Evolutionary conservation across 1,140 invertebrate species (phyloP), one percentile per base, ranked within the genome.

Genomic region (Zaprionus nigranus): DNA sequence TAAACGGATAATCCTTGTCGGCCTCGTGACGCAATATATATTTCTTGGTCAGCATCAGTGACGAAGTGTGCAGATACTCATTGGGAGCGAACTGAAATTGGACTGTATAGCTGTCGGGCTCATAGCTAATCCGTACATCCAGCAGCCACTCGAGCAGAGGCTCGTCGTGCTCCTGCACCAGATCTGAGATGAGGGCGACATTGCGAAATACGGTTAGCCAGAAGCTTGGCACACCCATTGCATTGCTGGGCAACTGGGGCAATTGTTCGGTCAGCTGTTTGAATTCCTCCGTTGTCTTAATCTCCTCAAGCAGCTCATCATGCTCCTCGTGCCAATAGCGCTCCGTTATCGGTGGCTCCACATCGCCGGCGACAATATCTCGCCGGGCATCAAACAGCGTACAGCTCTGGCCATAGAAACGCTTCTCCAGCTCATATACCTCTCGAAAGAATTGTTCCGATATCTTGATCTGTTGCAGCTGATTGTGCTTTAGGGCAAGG

Each of bases 131-230:
- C 94, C 96, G 97, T 65, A 99, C 96, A 93, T 99, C 98, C 82
- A 94, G 94, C 68, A 99, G 94, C 94, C 97, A 96, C 91, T 98
- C 96, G 3, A 99, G 93, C 91, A 99, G 98, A 2, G 98, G 97
- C 91, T 98, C 97, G 94, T 99, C 99, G 91, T 98, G 96, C 78
- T 98, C 97, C 91, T 98, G 96, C 65, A 98, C 95, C 96, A 98
- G 97, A 82, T 99, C 98, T 66, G 96, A 95, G 40, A 99, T 93
- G 91, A 98, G 94, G 24, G 96, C 96, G 17, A 98, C 97, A 94
- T 98, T 99, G 85, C 97, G 98, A 92, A 99, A 98, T 87, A 98
- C 97, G 5, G 97, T 98, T 64, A 99, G 94, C 99, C 99, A 99
- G 93, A 99, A 99, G 38, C 98, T 96, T 1, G 98, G 98, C 92